phyloP scores from a whole-genome alignment of 2,888 invertebrate genomes.

The Hydroisotoma schaefferi region DNA sequence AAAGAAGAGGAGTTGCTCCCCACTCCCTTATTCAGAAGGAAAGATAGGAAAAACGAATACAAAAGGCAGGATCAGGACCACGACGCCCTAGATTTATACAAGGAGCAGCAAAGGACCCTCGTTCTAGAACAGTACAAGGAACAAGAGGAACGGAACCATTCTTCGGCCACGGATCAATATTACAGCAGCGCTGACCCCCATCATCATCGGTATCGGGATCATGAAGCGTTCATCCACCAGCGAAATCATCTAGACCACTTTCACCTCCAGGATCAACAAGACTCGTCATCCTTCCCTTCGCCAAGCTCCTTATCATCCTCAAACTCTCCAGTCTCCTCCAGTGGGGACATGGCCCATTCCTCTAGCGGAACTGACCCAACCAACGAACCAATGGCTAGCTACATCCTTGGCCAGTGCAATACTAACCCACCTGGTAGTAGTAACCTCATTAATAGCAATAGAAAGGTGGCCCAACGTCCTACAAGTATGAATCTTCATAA shows the following conservation, averaged over 20 bases:
- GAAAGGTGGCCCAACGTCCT: not conserved
- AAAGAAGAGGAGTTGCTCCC: slow-evolving; percentile 34
- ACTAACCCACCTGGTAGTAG: slow-evolving; percentile 6
- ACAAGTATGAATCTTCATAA: slow-evolving; percentile 4
- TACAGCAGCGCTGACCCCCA: too few species aligned
- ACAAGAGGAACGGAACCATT: too few species aligned
- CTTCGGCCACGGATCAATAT: too few species aligned
- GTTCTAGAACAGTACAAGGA: too few species aligned
- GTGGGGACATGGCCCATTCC: slow-evolving; percentile 5
- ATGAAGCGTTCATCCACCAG: too few species aligned
- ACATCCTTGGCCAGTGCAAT: not conserved
- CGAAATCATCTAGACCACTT: too few species aligned
- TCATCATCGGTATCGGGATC: too few species aligned
- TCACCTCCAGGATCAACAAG: too few species aligned
- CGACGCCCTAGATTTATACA: too few species aligned
- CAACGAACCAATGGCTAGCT: too few species aligned
- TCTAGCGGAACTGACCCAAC: not conserved
- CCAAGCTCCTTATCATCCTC: slow-evolving; percentile 38
- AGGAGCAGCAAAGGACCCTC: too few species aligned
- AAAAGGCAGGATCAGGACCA: not conserved
- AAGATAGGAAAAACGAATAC: not conserved
- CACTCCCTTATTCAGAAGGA: slow-evolving; percentile 21
- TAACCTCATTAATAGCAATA: slow-evolving; percentile 2
- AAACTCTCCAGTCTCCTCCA: slow-evolving; percentile 5
- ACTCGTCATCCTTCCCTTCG: slow-evolving; percentile 19